Base-by-base conservation (phyloP, 2,888 invertebrate species). In the Tolmerus cingulatus region DNA sequence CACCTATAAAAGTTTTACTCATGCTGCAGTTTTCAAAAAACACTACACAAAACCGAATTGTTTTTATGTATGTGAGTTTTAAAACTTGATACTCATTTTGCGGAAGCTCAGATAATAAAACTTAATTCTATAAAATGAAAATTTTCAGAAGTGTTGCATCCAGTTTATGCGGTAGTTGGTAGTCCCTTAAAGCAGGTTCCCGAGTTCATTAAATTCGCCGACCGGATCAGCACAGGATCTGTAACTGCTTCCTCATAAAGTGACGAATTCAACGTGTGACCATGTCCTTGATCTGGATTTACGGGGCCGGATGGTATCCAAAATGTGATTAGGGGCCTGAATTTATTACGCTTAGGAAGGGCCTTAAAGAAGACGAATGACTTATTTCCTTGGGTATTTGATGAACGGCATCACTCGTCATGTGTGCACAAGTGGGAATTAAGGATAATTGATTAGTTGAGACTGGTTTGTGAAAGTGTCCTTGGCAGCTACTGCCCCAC, bases 291-390 rank as follows among this genome's bases (percentile, higher is more conserved):
- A 78, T 78, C 78, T 78, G 16, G 40, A 77, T 77, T 78, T 78
- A 43, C 78, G 27, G 78, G 19, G 37, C 40, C 40, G 23, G 43
- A 78, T 78, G 46, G 78, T 78, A 78, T 43, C 78, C 43, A 78
- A 78, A 78, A 78, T 78, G 78, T 43, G 78, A 78, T 78, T 78
- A 78, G 43, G 40, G n/a, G 19, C 43, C 23, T 3, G 23, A 78
- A 78, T 78, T 78, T 78, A 78, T 78, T 78, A 78, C 78, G 23
- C 78, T n/a, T 23, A 40, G 78, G 19, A 37, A 78, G n/a, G 78
- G 23, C 78, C 78, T 78, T 78, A 78, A 78, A 78, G 78, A 78
- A 78, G 78, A 78, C 78, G 43, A 78, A 78, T 78, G 78, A 78
- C 78, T 78, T 78, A 78, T 78, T 78, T 78, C 78, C 46, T 40